Base-by-base conservation (phyloP, 2,797 vertebrate species). In the Leptoclinus maculatus region DNA sequence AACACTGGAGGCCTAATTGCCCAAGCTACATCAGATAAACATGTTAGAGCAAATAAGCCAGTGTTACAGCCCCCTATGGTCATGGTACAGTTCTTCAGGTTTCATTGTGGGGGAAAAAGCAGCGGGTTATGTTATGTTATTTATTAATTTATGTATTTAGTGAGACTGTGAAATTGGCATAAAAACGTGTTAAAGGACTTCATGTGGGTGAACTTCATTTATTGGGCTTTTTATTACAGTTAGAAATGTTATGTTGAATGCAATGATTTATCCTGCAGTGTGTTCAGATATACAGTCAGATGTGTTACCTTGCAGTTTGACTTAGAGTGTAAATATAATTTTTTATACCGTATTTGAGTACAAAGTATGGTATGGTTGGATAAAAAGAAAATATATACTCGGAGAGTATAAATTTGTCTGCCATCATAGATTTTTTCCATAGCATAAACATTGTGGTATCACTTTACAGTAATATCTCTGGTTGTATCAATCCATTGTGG, bases 151-250 rank as follows among this genome's bases (percentile, higher is more conserved):
- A 53, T 74, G 32, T 56, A 21, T 74, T 59, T 65, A 32, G 11
- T 45, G 5, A 59, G 34, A n/a, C 82, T 88, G 75, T 78, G 67
- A 83, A 81, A 58, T 45, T 87, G 83, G 71, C 70, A 45, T 51
- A 45, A 38, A 75, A 78, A 83, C 5, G 56, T 88, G 78, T 79
- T 73, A 72, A 78, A 81, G 16, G 25, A 72, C 63, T 74, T 71
- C 16, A 78, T 66, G 77, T 78, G 78, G 69, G 71, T 76, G 75
- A 76, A 81, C 64, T 74, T 56, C 5, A 76, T 70, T 79, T 85
- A 66, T 25, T 70, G 25, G 51, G 29, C 27, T 49, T 73, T 27
- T 79, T 58, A 47, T 47, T 53, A 19, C 51, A 53, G 57, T 74
- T 76, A 25, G 7, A 71, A 71, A 78, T 67, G 10, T 59, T 56